Conservation (phyloP, 2,888 invertebrate genomes). For the Parnassius smintheus region DNA sequence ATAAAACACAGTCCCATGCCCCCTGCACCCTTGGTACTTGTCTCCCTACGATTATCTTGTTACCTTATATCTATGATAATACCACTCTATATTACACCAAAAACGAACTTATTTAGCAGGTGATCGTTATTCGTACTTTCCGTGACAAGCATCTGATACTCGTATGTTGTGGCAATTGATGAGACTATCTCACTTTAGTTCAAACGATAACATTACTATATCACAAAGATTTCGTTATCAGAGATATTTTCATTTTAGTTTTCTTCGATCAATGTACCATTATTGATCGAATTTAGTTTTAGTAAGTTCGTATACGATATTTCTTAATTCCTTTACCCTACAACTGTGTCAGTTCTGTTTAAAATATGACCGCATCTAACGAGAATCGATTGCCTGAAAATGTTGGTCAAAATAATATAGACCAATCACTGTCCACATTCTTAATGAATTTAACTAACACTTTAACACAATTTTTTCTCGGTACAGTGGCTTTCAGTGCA, state of each 20-base stretch:
- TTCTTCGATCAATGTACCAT: too few relatives aligned
- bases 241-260: conserved; percentile 10
- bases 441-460: conserved; percentile 31
- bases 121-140: background rate
- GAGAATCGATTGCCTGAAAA: background rate
- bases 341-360: background rate
- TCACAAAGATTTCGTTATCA: conserved; percentile 3
- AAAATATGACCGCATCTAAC: conserved; percentile 7
- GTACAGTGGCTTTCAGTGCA: conserved; percentile 35
- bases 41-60: too few relatives aligned
- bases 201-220: conserved; percentile 13
- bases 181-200: conserved; percentile 15
- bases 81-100: too few relatives aligned
- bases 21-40: too few relatives aligned
- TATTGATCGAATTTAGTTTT: background rate
- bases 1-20: too few relatives aligned
- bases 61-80: too few relatives aligned
- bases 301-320: background rate
- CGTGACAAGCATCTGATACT: background rate
- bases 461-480: conserved; percentile 35
- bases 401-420: background rate
- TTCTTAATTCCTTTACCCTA: background rate
- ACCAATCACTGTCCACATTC: conserved; percentile 22
- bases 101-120: too few relatives aligned
- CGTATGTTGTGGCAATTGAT: conserved; percentile 1